A percentile compares a stretch with the other conserved stretches of the same genome.
Evolutionary conservation across 1,140 invertebrate species (phyloP).

Genomic region (Hycleus phaleratus): DNA sequence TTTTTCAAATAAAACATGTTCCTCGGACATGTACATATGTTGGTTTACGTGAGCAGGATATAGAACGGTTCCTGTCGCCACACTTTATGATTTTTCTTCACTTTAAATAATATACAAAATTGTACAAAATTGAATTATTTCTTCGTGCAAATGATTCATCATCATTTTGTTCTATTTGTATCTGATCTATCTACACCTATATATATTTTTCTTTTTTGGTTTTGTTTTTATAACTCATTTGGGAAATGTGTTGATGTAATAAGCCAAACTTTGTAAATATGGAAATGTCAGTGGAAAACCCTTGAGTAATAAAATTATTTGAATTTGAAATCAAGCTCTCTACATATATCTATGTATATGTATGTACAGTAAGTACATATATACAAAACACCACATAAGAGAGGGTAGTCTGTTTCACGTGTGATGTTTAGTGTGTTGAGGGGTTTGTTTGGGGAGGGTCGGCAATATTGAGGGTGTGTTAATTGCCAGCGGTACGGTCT

Average conservation of each 20-base stretch:
- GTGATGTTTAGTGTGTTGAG: constrained; percentile 7
- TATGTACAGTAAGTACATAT: too few species aligned
- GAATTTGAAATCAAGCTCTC: constrained; percentile 16
- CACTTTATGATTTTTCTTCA: too few species aligned
- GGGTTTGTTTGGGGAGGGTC: constrained; percentile 11
- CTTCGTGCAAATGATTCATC: too few species aligned
- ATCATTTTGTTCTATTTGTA: too few species aligned
- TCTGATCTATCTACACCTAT: too few species aligned
- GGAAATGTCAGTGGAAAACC: constrained; percentile 12
- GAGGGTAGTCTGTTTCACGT: constrained; percentile 9
- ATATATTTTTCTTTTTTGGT: too few species aligned
- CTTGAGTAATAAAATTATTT: constrained; percentile 16
- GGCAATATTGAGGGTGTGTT: constrained; percentile 14
- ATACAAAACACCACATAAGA: not conserved
- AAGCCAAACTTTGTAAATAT: constrained; percentile 15
- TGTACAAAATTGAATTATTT: too few species aligned
- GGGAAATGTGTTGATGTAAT: constrained; percentile 12
- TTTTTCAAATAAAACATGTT: too few species aligned
- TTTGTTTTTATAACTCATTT: not conserved
- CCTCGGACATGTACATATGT: too few species aligned
- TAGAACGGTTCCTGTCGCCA: too few species aligned
- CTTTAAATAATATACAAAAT: too few species aligned
- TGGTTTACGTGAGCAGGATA: too few species aligned
- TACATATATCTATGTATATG: not conserved
- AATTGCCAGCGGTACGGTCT: constrained; percentile 14